These are phyloP conservation scores for Leuciscus waleckii DNA, from an alignment of 2,797 vertebrate genomes.

Conservation along the genomic window DNA sequence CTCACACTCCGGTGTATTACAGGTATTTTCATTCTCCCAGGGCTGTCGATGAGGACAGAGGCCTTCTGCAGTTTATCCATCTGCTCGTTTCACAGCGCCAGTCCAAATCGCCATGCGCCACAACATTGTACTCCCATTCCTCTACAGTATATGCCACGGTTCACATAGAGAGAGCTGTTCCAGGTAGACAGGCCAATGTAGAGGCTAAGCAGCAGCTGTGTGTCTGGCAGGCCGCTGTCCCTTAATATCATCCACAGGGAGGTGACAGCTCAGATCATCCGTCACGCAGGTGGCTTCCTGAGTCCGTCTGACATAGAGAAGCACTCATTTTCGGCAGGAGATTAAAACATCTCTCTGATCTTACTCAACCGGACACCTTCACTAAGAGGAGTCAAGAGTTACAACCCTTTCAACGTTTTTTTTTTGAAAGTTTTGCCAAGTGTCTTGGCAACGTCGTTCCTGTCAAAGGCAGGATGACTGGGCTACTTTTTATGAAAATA, in stretches of 20 bases:
- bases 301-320: slow-evolving; percentile 51
- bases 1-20: slow-evolving; percentile 4
- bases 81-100: slow-evolving; percentile 27
- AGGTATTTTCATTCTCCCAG: slow-evolving; percentile 2
- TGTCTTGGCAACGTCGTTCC: slow-evolving; percentile 31
- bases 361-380: slow-evolving; percentile 55
- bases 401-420: slow-evolving; percentile 47
- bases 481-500: slow-evolving; percentile 27
- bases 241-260: slow-evolving; percentile 56
- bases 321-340: slow-evolving; percentile 59
- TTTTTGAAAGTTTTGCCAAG: slow-evolving; percentile 18
- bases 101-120: slow-evolving; percentile 6
- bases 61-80: slow-evolving; percentile 35
- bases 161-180: slow-evolving; percentile 43
- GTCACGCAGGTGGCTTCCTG: slow-evolving; percentile 61
- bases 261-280: slow-evolving; percentile 63
- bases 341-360: slow-evolving; percentile 58
- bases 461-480: slow-evolving; percentile 39
- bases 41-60: slow-evolving; percentile 3
- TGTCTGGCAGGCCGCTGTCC: slow-evolving; percentile 60
- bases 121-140: not conserved
- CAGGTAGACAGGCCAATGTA: slow-evolving; percentile 32
- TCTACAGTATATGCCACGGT: not conserved
- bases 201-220: slow-evolving; percentile 61
- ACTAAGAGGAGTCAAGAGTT: slow-evolving; percentile 44